Evolutionary conservation across 2,113 vertebrate genomes (phyloP).

Genomic region (Acanthochromis polyacanthus): DNA sequence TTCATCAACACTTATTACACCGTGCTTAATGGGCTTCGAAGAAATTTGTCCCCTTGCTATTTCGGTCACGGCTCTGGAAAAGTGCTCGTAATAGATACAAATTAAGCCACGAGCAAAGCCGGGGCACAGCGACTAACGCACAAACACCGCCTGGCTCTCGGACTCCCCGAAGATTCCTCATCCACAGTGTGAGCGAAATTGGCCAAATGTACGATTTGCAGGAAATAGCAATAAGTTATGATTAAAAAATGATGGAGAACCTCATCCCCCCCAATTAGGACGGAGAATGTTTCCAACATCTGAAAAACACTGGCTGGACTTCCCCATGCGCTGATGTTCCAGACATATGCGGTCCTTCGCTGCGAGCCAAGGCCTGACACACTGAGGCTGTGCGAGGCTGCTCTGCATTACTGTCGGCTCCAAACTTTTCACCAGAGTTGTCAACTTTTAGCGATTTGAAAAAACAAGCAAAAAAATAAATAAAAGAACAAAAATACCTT

Average conservation of each 20-base stretch:
- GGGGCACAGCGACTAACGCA: conserved; percentile 27
- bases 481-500: not conserved
- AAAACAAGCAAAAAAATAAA: not conserved
- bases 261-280: conserved; percentile 56
- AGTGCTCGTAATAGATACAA: conserved; percentile 64
- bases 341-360: conserved; percentile 45
- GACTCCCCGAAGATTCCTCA: conserved; percentile 11
- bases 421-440: conserved; percentile 6
- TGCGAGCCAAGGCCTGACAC: conserved; percentile 40
- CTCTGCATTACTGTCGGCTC: conserved; percentile 9
- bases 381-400: not conserved
- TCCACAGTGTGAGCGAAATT: conserved; percentile 31
- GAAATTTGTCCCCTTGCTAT: conserved; percentile 63
- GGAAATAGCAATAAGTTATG: conserved; percentile 61
- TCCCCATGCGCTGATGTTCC: conserved; percentile 52
- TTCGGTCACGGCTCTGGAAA: conserved; percentile 58
- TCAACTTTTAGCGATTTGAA: conserved; percentile 40
- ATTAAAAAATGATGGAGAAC: conserved; percentile 66
- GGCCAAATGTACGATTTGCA: conserved; percentile 34
- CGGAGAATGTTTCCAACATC: conserved; percentile 52
- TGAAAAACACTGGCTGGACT: conserved; percentile 49
- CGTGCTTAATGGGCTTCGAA: conserved; percentile 65
- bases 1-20: conserved; percentile 71
- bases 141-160: not conserved
- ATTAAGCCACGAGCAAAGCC: conserved; percentile 55